These are phyloP conservation scores for Coregonus suidteri DNA, from an alignment of 2,797 vertebrate species.

Conservation along the genomic window DNA sequence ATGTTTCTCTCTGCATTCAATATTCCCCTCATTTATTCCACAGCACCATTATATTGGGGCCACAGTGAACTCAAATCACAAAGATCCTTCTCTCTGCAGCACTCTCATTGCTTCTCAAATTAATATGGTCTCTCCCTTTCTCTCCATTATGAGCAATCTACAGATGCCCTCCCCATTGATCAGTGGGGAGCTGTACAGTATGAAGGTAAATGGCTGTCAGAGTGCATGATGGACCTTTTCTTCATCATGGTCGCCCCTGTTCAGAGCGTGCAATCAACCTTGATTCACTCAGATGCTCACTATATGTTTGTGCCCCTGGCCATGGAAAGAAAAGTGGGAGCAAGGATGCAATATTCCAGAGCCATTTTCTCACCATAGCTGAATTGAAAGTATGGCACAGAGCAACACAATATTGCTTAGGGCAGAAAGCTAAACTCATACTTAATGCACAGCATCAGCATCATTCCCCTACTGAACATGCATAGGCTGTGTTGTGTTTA, in stretches of 20 bases:
- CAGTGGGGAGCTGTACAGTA: neutral
- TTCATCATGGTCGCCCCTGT: neutral
- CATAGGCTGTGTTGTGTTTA: neutral
- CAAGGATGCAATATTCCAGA: too few species aligned
- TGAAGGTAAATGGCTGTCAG: constrained; percentile 18
- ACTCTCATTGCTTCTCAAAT: constrained; percentile 45
- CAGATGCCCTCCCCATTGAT: constrained; percentile 51
- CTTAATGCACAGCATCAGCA: neutral
- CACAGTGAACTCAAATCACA: constrained; percentile 55
- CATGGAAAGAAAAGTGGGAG: neutral
- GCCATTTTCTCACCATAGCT: constrained; percentile 13
- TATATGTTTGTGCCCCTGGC: neutral
- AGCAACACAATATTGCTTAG: constrained; percentile 6
- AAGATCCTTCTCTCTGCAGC: constrained; percentile 33
- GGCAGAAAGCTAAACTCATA: too few species aligned
- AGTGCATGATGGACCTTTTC: constrained; percentile 6
- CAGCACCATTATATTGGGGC: constrained; percentile 39
- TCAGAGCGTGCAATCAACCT: neutral
- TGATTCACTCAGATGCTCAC: constrained; percentile 11
- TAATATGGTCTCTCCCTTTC: constrained; percentile 37
- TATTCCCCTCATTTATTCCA: constrained; percentile 52
- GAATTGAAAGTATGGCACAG: constrained; percentile 12
- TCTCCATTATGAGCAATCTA: constrained; percentile 67
- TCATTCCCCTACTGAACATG: neutral
- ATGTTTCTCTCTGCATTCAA: constrained; percentile 34